Base-by-base conservation (phyloP, 2,888 invertebrate species). In the Cryptophagus acutangulus region DNA sequence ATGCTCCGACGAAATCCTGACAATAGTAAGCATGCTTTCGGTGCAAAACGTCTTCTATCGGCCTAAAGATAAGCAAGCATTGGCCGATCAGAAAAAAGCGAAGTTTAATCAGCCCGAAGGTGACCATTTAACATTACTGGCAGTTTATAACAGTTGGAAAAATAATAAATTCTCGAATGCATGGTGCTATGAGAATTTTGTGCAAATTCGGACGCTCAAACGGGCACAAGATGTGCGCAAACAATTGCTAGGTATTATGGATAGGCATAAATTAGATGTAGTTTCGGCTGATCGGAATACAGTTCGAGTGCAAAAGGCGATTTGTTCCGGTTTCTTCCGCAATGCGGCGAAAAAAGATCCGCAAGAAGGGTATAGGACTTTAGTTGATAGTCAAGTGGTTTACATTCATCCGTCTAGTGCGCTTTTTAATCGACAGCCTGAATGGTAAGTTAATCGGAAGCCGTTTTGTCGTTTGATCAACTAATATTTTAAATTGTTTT, bases 141-240 rank as follows among this genome's bases (percentile, higher is more conserved):
- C 97, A 0, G 99, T 99, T 2, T 99, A 95, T 67, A 99, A 99
- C 66, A 94, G 96, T 35, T 99, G 99, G 99, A 88, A 93, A 61
- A 96, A 96, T 66, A 97, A 97, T 65, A 96, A 97, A 71, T 97
- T 97, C 69, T 94, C 94, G 0, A 94, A 93, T 67, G 93, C 95
- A 0, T 99, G 99, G 99, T 99, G 99, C 68, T 97, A 95, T 62
- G 97, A 99, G 66, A 99, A 99, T 74, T 99, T 99, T 65, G 93
- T 99, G 2, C 97, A 99, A 73, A 92, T 95, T 18, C 73, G 97
- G 14, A 97, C 96, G 0, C 71, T 99, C 43, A 99, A 99, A 67
- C 77, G 97, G 13, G 94, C 97, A 0, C 95, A 97, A 71, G 97
- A 99, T 71, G 95, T 99, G 1, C 77, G 99, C 28, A 99, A 99